phyloP scores from a whole-genome alignment of 2,888 invertebrate genomes.

The Diarsia mendica region DNA sequence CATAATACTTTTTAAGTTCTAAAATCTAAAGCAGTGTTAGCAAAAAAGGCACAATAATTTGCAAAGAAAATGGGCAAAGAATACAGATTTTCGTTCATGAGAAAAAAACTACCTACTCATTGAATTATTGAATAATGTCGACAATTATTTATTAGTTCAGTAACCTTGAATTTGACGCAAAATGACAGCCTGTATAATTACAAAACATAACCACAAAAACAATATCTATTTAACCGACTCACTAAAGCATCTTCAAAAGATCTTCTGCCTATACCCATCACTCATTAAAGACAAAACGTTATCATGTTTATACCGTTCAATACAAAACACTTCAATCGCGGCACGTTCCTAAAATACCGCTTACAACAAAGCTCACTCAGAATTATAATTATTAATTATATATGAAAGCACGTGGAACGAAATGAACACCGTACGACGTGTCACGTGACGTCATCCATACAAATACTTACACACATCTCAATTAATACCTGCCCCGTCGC shows the following conservation, averaged over 20 bases:
- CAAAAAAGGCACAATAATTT: no score
- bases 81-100: no score
- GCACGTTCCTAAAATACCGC: conserved; percentile 19
- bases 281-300: conserved; percentile 11
- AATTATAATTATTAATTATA: conserved; percentile 60
- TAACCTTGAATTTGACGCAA: no score
- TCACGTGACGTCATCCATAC: conserved; percentile 65
- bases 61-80: no score
- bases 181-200: no score
- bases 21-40: no score
- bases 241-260: conserved; percentile 2
- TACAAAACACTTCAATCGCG: conserved; percentile 17
- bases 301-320: conserved; percentile 12
- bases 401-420: conserved; percentile 56
- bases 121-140: no score
- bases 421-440: conserved; percentile 64
- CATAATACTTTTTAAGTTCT: no score
- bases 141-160: no score
- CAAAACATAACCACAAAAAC: neutral
- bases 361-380: conserved; percentile 44
- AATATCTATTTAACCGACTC: neutral
- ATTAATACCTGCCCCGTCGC: conserved; percentile 73
- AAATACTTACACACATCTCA: conserved; percentile 66
- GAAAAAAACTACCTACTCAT: no score
- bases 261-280: neutral